These are phyloP conservation scores for Eupeodes corollae DNA, from an alignment of 1,140 invertebrate species.

Conservation along the genomic window DNA sequence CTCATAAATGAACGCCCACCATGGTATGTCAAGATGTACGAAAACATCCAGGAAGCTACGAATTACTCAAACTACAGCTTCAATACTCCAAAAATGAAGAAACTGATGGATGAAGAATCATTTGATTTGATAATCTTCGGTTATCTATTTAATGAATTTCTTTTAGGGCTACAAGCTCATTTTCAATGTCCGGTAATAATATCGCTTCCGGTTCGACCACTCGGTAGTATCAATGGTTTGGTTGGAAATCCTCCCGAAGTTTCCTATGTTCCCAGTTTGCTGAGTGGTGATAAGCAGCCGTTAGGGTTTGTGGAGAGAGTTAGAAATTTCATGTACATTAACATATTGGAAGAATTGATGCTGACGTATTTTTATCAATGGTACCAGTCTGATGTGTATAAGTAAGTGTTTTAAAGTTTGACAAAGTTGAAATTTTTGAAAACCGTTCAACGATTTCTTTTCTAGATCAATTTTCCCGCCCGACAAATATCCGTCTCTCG, in stretches of 20 bases:
- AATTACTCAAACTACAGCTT: background rate
- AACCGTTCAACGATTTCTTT: background rate
- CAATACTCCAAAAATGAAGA: background rate
- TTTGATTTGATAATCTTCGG: slow-evolving; percentile 14
- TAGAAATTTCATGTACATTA: background rate
- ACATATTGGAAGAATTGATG: too few species aligned
- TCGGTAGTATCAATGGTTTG: slow-evolving; percentile 1
- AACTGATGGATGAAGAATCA: background rate
- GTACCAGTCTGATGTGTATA: too few species aligned
- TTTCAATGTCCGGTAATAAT: slow-evolving; percentile 11
- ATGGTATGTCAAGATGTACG: background rate
- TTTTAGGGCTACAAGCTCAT: slow-evolving; percentile 8
- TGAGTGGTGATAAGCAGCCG: slow-evolving; percentile 3
- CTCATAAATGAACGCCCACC: background rate
- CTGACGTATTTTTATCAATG: too few species aligned
- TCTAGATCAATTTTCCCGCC: background rate
- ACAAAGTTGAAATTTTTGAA: too few species aligned
- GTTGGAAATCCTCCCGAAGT: slow-evolving; percentile 9
- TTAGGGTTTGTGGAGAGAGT: slow-evolving; percentile 1
- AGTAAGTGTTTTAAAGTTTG: too few species aligned
- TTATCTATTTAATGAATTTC: slow-evolving; percentile 10
- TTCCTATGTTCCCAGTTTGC: slow-evolving; percentile 6
- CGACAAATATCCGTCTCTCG: slow-evolving; percentile 1
- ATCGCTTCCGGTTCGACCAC: slow-evolving; percentile 2
- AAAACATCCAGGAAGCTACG: background rate